Evolutionary conservation across 2,797 vertebrate genomes (phyloP), one percentile per base, ranked within the genome.

Genomic region (Peromyscus eremicus): DNA sequence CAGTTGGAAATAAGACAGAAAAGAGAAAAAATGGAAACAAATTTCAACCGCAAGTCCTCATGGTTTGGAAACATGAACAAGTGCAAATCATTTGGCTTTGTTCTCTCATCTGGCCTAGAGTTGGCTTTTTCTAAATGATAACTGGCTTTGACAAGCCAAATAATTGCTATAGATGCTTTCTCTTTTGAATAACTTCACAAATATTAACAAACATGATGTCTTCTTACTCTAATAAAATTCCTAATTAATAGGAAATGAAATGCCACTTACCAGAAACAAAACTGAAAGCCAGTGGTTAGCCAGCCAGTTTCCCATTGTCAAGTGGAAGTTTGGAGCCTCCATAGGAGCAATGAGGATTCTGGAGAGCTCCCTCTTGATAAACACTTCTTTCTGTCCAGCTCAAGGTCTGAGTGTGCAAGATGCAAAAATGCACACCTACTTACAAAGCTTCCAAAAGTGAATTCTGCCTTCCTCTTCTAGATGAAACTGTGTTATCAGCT

Each of bases 301-400:
- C 46, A 99, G 98, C 99, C 99, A 99, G 98, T 99, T 99, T 46
- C 98, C 98, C 99, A 99, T 99, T 98, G 90, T 80, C 70, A 81
- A 80, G 52, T 68, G n/a, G 49, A 81, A 34, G 19, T 94, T 83
- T 94, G 76, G 64, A 95, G 46, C 17, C 46, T 64, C 8, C 17
- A 57, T 55, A 94, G 40, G 89, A 94, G 34, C 73, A 94, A 49
- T 76, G 76, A 73, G 64, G 83, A 89, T 90, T 91, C 91, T 92
- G 75, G 52, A 89, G 34, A n/a, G 3, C 19, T 62, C 66, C 75
- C 94, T 95, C 75, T 73, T 32, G 29, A 23, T 34, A 91, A 52
- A 4, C n/a, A 77, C 13, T 10, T 95, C 46, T 94, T 10, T 94
- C 46, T 94, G 70, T 82, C 34, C 66, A 92, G 76, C 43, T 95